Conservation (phyloP, 37 sponge, comb jelly and placozoan species). For the Halisarca cf. caerulea region DNA sequence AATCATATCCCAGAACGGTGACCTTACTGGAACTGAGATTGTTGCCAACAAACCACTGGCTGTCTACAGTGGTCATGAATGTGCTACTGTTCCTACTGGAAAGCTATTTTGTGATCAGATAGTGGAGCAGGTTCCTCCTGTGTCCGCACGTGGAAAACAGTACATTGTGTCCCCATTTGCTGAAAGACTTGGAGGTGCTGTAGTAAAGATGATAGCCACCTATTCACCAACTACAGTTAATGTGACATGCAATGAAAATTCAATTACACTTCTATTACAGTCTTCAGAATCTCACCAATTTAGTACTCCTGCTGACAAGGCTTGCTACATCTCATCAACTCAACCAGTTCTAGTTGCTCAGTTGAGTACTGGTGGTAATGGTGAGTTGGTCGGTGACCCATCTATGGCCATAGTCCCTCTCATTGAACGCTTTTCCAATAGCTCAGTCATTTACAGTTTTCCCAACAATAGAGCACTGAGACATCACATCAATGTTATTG, state of each 20-base stretch:
- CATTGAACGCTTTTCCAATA: background rate
- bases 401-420: background rate
- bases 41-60: background rate
- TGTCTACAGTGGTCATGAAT: constrained; percentile 7
- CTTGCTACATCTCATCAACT: background rate
- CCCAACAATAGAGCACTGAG: background rate
- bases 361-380: background rate
- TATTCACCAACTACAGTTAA: background rate
- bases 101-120: background rate
- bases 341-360: background rate
- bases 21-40: background rate
- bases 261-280: background rate
- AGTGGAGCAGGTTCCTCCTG: constrained; percentile 18
- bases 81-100: background rate
- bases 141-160: background rate
- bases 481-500: background rate
- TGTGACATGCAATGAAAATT: background rate
- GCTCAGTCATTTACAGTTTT: background rate
- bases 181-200: background rate
- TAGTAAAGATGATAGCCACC: background rate
- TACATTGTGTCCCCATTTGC: background rate
- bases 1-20: background rate
- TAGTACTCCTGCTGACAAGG: background rate
- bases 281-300: too few relatives aligned
- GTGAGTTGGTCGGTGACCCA: background rate